Conservation (phyloP, 2,113 vertebrate genomes). For the Hyperoodon ampullatus region DNA sequence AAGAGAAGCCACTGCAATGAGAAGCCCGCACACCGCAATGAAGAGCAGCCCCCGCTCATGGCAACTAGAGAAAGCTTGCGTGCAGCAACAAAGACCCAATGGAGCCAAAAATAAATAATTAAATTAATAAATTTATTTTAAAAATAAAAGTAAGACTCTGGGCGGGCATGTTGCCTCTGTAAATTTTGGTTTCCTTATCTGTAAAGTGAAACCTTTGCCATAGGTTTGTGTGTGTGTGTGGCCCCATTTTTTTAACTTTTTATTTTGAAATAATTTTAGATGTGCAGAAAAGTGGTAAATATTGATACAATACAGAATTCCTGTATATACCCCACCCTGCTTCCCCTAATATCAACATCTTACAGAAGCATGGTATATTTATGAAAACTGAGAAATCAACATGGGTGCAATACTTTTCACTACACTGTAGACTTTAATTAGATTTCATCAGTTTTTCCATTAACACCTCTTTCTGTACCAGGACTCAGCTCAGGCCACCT, state of each 20-base stretch:
- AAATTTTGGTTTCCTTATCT: background rate
- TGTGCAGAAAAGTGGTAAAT: background rate
- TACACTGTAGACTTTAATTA: background rate
- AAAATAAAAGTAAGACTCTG: background rate
- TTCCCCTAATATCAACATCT: no score
- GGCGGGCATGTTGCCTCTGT: background rate
- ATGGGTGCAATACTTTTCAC: background rate
- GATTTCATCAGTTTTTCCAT: background rate
- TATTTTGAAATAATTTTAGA: background rate
- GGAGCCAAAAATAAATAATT: no score
- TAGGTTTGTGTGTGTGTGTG: background rate
- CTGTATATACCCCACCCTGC: background rate
- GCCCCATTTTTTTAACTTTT: background rate
- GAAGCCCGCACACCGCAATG: no score
- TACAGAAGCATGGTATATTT: background rate
- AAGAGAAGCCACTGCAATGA: no score
- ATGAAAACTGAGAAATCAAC: background rate
- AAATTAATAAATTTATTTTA: no score
- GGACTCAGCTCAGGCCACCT: background rate
- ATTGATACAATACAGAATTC: background rate
- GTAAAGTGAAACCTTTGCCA: background rate
- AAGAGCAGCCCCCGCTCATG: no score
- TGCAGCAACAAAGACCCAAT: no score
- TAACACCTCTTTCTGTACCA: background rate
- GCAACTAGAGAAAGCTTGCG: no score